Evolutionary conservation across 30 jellyfish, hydroid and myxozoan species (phyloP).

Genomic region (Aurelia coerulea): DNA sequence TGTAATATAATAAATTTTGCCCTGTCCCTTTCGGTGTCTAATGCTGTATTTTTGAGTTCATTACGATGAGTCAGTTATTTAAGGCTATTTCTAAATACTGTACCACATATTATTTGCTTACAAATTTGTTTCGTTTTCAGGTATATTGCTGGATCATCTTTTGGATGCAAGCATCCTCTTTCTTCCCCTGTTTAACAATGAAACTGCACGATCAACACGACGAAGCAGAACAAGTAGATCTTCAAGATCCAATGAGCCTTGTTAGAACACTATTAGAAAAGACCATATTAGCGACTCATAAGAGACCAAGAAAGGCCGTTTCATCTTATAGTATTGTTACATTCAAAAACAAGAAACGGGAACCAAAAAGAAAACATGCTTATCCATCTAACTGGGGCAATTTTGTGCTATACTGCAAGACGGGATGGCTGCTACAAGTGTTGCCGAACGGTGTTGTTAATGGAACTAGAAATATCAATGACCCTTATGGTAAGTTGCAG

Average conservation of each 20-base stretch:
- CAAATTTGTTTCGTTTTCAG: background rate
- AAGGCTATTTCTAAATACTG: too few relatives aligned
- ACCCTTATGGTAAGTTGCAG: slow-evolving; percentile 22
- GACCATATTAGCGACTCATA: slow-evolving; percentile 17
- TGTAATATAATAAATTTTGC: too few relatives aligned
- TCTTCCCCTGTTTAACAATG: background rate
- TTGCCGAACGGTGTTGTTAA: slow-evolving; percentile 63
- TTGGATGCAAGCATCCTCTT: background rate
- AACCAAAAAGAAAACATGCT: slow-evolving; percentile 4
- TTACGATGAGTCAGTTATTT: too few relatives aligned
- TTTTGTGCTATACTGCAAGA: slow-evolving; percentile 50
- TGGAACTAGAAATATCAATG: slow-evolving; percentile 53
- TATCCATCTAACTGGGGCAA: slow-evolving; percentile 74
- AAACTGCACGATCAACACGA: background rate
- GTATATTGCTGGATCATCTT: background rate
- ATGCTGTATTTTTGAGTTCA: too few relatives aligned
- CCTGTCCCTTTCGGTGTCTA: too few relatives aligned
- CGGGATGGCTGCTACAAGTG: slow-evolving; percentile 71
- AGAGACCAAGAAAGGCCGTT: slow-evolving; percentile 39
- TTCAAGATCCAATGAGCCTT: background rate
- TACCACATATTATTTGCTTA: too few relatives aligned
- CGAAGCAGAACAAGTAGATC: background rate
- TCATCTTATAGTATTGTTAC: slow-evolving; percentile 24
- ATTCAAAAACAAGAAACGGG: slow-evolving; percentile 4
- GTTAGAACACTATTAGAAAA: slow-evolving; percentile 1